Conservation (phyloP, 2,888 invertebrate species). For the Nesidiocoris tenuis region DNA sequence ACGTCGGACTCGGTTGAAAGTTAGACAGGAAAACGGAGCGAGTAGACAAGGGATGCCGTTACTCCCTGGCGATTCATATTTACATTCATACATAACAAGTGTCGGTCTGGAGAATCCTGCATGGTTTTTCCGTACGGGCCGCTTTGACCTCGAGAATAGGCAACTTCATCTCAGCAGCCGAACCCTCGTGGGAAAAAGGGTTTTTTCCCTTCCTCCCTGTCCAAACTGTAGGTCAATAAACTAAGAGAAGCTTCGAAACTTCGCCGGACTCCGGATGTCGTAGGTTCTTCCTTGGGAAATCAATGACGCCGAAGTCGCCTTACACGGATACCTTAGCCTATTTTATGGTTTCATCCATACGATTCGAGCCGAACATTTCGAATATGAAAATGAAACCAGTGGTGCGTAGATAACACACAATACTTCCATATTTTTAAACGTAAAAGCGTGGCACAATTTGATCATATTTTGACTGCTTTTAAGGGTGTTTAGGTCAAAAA, state of each 20-base stretch:
- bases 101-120: constrained; percentile 1
- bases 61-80: constrained; percentile 34
- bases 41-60: constrained; percentile 13
- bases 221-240: no score
- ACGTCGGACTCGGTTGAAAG: not conserved
- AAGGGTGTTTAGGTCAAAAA: no score
- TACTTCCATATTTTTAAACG: no score
- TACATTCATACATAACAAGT: constrained; percentile 43
- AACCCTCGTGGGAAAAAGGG: not conserved
- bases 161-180: not conserved
- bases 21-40: constrained; percentile 21
- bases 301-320: not conserved
- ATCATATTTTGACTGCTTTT: no score
- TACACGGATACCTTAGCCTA: not conserved
- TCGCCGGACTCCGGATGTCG: no score
- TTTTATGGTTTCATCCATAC: no score
- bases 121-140: not conserved
- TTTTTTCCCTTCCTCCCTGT: not conserved
- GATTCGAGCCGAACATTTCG: no score
- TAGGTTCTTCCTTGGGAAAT: not conserved
- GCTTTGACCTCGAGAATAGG: not conserved
- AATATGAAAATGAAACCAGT: no score
- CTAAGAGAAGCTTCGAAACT: no score
- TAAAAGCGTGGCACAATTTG: no score
- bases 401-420: no score